Evolutionary conservation across 2,888 invertebrate genomes (phyloP), one percentile per base, ranked within the genome.

Genomic region (Furcula furcula): DNA sequence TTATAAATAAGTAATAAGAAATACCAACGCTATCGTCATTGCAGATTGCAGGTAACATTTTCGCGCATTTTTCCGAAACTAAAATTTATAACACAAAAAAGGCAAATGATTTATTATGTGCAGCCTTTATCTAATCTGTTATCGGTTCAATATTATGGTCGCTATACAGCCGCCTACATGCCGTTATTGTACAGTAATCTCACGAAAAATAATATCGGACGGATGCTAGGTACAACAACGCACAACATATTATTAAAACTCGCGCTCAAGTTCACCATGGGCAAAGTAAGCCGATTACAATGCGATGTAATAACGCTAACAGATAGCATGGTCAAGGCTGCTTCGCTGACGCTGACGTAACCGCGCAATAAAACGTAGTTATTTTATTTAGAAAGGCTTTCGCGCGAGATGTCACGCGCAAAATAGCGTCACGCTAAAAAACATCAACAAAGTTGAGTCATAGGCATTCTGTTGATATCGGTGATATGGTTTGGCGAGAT

Each of bases 81-180:
- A 11, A 15, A 14, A 7, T 16, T 1, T 7, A 28, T 18, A 25
- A 0, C 25, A 4, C 7, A 28, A 28, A 18, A 10, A 28, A 11
- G 28, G 14, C 12, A 12, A 30, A 21, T 20, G 7, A 28, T 28
- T n/a, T 76, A 80, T 77, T 74, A 65, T 66, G 74, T 79, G 76
- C 75, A 75, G 55, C 54, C 32, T 59, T 74, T 82, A 87, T 87
- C 87, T 86, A 56, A 85, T 85, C 86, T 69, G 61, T 69, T 85
- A 87, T 81, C 85, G 68, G 72, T 66, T 68, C 75, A 82, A 85
- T 86, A 66, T 65, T 66, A 82, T 81, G 76, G 76, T 74, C 72
- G 75, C 64, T 69, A 72, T 73, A 60, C 71, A 61, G 62, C 72
- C 65, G 57, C 66, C 65, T 51, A 65, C 65, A 56, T 56, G 54